A percentile compares a stretch with the other conserved stretches of the same genome.
These are phyloP conservation scores for Panthera leo DNA, from an alignment of 2,113 vertebrate species.

Conservation along the genomic window DNA sequence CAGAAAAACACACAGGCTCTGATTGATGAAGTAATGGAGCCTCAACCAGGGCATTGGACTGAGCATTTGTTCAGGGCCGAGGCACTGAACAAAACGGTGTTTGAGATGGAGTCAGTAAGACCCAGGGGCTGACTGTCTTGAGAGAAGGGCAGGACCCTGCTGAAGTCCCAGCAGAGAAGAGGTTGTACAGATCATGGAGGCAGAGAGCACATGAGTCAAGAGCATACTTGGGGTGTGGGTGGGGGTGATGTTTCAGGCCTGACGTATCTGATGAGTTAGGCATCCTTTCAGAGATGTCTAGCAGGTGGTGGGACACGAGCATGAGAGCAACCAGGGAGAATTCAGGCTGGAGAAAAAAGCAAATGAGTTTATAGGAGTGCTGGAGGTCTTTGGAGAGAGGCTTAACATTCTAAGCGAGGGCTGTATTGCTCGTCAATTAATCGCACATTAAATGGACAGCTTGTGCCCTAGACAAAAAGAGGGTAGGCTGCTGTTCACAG, in stretches of 20 bases:
- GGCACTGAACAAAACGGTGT: neutral
- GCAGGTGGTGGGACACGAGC: neutral
- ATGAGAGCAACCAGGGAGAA: neutral
- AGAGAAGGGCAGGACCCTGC: neutral
- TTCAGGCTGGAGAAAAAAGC: neutral
- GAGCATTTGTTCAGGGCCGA: neutral
- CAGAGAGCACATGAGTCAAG: fast-evolving
- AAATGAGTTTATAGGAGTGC: neutral
- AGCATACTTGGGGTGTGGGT: fast-evolving
- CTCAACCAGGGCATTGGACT: too few species aligned
- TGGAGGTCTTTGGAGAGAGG: neutral
- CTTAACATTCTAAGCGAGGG: neutral
- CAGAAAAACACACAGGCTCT: neutral
- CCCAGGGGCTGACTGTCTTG: neutral
- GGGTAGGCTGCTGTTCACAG: neutral
- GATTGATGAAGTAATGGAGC: neutral
- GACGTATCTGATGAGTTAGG: neutral
- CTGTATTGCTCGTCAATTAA: neutral
- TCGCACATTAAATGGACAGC: neutral
- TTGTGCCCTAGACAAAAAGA: neutral
- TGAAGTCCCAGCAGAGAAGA: neutral
- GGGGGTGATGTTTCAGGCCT: neutral
- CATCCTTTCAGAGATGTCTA: neutral
- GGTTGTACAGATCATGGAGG: neutral
- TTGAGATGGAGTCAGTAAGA: neutral